Evolutionary conservation across 2,888 invertebrate species (phyloP).

Genomic region (Athrips mouffetella): DNA sequence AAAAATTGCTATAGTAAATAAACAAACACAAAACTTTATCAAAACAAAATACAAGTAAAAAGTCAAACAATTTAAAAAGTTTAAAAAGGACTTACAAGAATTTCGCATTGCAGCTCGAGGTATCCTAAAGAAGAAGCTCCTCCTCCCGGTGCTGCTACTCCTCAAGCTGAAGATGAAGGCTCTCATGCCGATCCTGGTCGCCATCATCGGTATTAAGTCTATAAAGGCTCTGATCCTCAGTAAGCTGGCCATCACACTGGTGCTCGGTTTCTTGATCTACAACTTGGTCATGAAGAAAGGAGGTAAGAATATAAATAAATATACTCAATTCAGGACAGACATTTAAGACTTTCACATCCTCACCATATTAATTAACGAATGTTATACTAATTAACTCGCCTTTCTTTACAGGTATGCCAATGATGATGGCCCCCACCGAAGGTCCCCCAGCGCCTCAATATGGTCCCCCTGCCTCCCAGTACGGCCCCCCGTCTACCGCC

Average conservation of each 20-base stretch:
- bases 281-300: constrained; percentile 86
- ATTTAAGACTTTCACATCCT: not conserved
- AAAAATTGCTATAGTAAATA: not conserved
- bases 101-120: constrained; percentile 80
- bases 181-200: constrained; percentile 88
- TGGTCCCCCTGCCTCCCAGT: constrained; percentile 82
- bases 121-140: constrained; percentile 88
- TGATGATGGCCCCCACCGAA: constrained; percentile 83
- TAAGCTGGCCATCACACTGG: constrained; percentile 88
- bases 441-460: constrained; percentile 82
- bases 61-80: not conserved
- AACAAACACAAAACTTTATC: not conserved
- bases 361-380: not conserved
- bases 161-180: constrained; percentile 91
- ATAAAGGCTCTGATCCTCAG: constrained; percentile 90
- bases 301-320: constrained; percentile 61
- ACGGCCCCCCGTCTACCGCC: constrained; percentile 73
- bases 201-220: constrained; percentile 88
- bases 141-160: constrained; percentile 86
- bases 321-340: not conserved
- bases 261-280: constrained; percentile 88
- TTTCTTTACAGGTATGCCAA: constrained; percentile 42
- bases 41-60: no score
- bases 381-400: not conserved
- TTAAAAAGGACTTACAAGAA: not conserved